A percentile compares a stretch with the other conserved stretches of the same genome.
phyloP scores from a whole-genome alignment of 2,113 vertebrate species.

The Ctenomys sociabilis region DNA sequence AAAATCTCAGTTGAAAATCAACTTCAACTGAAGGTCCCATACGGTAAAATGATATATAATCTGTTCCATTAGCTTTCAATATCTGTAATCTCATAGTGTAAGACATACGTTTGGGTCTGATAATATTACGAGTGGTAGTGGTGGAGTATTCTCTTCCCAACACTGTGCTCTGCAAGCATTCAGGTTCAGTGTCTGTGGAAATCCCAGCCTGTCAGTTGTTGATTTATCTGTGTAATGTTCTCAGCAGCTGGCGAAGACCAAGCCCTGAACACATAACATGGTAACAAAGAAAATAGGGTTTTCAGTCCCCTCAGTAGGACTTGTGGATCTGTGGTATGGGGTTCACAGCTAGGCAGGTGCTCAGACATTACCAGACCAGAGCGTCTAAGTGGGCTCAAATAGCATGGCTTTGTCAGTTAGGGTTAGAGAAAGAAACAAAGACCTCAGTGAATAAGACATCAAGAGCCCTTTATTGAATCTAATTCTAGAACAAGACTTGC shows the following conservation, averaged over 20 bases:
- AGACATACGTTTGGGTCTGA: slow-evolving; percentile 56
- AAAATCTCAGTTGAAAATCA: slow-evolving; percentile 62
- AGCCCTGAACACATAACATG: background rate
- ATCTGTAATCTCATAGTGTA: slow-evolving; percentile 71
- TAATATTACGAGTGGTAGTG: slow-evolving; percentile 55
- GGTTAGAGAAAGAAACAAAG: background rate
- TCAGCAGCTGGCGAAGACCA: background rate
- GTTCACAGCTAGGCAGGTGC: background rate
- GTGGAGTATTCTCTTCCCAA: background rate
- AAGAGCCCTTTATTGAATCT: background rate
- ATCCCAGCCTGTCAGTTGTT: background rate
- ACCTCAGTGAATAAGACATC: background rate
- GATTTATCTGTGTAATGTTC: background rate
- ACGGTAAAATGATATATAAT: slow-evolving; percentile 57
- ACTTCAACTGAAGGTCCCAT: slow-evolving; percentile 69
- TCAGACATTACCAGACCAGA: background rate
- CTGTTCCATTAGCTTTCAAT: slow-evolving; percentile 81
- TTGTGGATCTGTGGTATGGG: background rate
- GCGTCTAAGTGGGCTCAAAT: background rate
- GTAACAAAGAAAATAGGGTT: background rate
- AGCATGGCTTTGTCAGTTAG: background rate
- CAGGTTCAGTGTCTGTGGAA: background rate
- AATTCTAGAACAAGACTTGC: background rate
- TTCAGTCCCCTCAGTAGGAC: background rate
- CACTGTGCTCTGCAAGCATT: background rate